Evolutionary conservation across 2,797 vertebrate species (phyloP), one percentile per base, ranked within the genome.

Genomic region (Sus cebifrons): DNA sequence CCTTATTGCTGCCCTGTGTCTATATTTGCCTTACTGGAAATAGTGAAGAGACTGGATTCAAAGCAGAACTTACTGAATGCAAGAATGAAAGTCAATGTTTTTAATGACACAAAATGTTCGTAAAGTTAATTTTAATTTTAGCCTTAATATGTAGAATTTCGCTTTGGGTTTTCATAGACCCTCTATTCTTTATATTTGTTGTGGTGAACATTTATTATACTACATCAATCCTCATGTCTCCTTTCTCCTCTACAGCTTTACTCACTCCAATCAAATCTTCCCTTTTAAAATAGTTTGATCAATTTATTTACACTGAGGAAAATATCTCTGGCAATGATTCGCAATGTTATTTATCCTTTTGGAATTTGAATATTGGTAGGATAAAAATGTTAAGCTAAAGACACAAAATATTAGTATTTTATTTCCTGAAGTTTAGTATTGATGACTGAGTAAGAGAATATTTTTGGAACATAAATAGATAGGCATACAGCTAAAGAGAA

Each of bases 351-450:
- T 65, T 64, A 77, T 60, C 15, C 27, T 64, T 89, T 95, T 78
- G 7, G 29, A 73, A 78, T 23, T 86, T 82, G 49, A 36, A 73
- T 58, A 4, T 71, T 2, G 0, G 44, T 23, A 65, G 20, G 29
- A 71, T 71, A 78, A 89, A 86, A 78, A 44, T 44, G 9, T 70
- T 75, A 75, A 82, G 52, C 67, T 71, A 44, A 81, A 56, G 6
- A 85, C 27, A 84, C 12, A 4, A 40, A 73, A 79, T 71, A 64
- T 36, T 73, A 58, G 18, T 65, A 71, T 89, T 58, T 73, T 56
- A 71, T 71, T 85, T 89, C 29, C 29, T 71, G 5, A 71, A 73
- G 20, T 89, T 78, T 85, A 93, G 32, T 79, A 64, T 70, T 56
- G 27, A 78, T 68, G 70, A 70, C 44, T 88, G 62, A 83, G 23